These are phyloP conservation scores for Cyclargus thomasi DNA, from an alignment of 1,140 invertebrate genomes.

Conservation along the genomic window DNA sequence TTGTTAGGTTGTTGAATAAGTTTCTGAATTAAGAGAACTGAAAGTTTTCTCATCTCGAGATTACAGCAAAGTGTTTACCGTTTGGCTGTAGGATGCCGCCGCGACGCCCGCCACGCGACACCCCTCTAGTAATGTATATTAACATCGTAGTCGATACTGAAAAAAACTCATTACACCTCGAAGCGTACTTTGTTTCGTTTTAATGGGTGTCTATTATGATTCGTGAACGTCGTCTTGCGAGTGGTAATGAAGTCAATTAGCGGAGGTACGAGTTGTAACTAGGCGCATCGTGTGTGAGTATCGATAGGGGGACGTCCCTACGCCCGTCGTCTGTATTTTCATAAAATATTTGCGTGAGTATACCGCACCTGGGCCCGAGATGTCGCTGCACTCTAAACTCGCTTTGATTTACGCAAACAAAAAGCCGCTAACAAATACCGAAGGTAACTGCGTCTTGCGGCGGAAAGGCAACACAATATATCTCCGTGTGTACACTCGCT, in stretches of 20 bases:
- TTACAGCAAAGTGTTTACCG: constrained; percentile 77
- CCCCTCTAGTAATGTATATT: constrained; percentile 39
- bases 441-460: constrained; percentile 29
- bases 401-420: constrained; percentile 63
- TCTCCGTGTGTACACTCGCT: too few species aligned
- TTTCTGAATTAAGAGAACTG: constrained; percentile 77
- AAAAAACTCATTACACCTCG: constrained; percentile 41
- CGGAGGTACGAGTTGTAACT: neutral
- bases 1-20: constrained; percentile 75
- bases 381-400: constrained; percentile 66
- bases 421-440: constrained; percentile 53
- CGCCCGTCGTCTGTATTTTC: constrained; percentile 58
- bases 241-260: neutral
- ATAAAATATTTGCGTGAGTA: constrained; percentile 72
- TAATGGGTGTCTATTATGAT: constrained; percentile 1
- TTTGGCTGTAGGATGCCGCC: constrained; percentile 67
- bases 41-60: constrained; percentile 77
- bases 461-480: too few species aligned
- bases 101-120: constrained; percentile 44
- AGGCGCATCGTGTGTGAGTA: constrained; percentile 1
- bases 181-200: constrained; percentile 6
- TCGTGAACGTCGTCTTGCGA: neutral
- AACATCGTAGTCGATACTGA: constrained; percentile 41
- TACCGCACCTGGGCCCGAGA: constrained; percentile 61
- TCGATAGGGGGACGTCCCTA: constrained; percentile 49